Evolutionary conservation across 2,113 vertebrate species (phyloP).

Genomic region (Poeciliopsis retropinna): DNA sequence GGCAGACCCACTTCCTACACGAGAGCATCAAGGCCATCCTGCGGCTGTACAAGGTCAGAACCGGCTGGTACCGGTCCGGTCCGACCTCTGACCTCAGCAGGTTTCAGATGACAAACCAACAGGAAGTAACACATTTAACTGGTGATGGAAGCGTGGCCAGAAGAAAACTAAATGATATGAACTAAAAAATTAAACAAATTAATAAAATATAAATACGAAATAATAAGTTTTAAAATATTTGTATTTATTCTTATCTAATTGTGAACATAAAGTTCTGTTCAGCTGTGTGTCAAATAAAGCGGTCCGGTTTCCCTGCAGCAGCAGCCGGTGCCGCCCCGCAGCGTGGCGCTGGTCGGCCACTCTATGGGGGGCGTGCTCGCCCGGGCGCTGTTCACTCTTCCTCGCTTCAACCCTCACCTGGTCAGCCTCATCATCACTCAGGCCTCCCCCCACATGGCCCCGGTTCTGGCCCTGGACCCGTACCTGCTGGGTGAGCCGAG

Average conservation of each 20-base stretch:
- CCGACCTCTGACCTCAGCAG: no score
- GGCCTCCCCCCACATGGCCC: conserved; percentile 93
- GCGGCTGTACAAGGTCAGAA: conserved; percentile 90
- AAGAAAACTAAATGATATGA: no score
- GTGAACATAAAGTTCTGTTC: no score
- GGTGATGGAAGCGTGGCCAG: no score
- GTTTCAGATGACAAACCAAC: no score
- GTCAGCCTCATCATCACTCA: conserved; percentile 94
- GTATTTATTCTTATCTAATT: no score
- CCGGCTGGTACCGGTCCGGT: neutral
- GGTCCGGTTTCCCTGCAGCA: conserved; percentile 69
- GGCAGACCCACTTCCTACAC: conserved; percentile 93
- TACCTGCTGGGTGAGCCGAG: conserved; percentile 81
- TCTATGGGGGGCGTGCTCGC: conserved; percentile 99
- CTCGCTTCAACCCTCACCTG: conserved; percentile 88
- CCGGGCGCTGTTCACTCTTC: conserved; percentile 90
- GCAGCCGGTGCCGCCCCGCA: conserved; percentile 83
- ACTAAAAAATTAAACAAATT: no score
- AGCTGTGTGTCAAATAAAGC: no score
- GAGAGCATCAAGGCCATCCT: conserved; percentile 95
- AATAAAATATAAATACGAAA: no score
- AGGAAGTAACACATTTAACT: no score
- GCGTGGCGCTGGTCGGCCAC: conserved; percentile 92
- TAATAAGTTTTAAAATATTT: no score
- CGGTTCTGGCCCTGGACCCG: conserved; percentile 90